These are phyloP conservation scores for Neomonachus schauinslandi DNA, from an alignment of 2,113 vertebrate genomes.

Conservation along the genomic window DNA sequence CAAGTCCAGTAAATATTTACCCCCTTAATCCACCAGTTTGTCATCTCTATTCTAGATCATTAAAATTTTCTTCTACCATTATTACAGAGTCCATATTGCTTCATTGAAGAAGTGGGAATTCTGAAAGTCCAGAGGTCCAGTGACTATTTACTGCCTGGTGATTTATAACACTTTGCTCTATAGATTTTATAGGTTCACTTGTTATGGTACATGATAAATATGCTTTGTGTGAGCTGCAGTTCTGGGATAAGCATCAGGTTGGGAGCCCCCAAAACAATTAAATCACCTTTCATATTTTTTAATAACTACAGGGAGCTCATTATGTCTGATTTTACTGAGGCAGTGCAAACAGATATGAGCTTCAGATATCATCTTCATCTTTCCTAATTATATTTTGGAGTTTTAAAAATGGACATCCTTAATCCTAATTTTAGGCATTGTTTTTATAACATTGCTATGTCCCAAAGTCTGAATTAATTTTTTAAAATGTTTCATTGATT, in stretches of 20 bases:
- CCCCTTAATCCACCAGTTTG: not conserved
- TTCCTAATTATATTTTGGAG: slow-evolving; percentile 14
- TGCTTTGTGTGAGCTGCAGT: slow-evolving; percentile 64
- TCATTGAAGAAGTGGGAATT: slow-evolving; percentile 66
- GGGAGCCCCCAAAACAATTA: slow-evolving; percentile 78
- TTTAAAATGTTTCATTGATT: slow-evolving; percentile 68
- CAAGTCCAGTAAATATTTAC: slow-evolving; percentile 37
- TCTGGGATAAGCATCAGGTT: slow-evolving; percentile 71
- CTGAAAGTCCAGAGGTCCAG: slow-evolving; percentile 43
- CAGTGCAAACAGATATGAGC: slow-evolving; percentile 62
- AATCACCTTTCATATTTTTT: slow-evolving; percentile 83
- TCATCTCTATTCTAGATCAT: slow-evolving; percentile 53
- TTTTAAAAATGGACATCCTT: slow-evolving; percentile 18
- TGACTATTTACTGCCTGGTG: slow-evolving; percentile 52
- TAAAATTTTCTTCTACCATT: not conserved
- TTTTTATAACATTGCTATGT: slow-evolving; percentile 36
- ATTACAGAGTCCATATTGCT: not conserved
- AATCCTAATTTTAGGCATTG: not conserved
- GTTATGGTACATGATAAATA: slow-evolving; percentile 60
- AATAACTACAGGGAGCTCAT: slow-evolving; percentile 81
- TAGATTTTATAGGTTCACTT: slow-evolving; percentile 55
- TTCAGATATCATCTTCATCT: slow-evolving; percentile 26
- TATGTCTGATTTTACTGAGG: slow-evolving; percentile 73
- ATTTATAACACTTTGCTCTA: slow-evolving; percentile 63
- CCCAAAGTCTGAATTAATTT: slow-evolving; percentile 54